phyloP scores from a whole-genome alignment of 2,113 vertebrate genomes.

The Megaceryle maxima region DNA sequence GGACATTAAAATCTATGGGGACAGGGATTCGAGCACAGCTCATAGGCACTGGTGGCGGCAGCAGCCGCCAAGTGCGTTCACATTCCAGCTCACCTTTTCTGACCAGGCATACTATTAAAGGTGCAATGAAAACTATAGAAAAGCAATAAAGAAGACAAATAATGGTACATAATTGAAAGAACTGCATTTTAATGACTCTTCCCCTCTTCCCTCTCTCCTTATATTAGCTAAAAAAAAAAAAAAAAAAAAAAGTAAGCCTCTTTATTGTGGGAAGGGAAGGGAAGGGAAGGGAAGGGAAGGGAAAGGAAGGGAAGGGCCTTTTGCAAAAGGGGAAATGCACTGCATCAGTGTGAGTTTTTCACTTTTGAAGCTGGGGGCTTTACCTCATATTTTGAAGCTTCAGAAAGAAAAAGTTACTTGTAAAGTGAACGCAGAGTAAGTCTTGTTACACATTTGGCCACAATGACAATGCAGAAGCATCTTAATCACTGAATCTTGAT shows the following conservation, averaged over 20 bases:
- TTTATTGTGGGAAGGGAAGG: conserved; percentile 17
- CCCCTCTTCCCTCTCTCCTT: not conserved
- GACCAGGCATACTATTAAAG: conserved; percentile 76
- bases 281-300: not conserved
- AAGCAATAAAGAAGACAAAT: conserved; percentile 79
- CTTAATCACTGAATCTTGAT: not conserved
- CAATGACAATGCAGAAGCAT: not conserved
- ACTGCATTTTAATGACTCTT: conserved; percentile 73
- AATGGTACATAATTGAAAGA: conserved; percentile 57
- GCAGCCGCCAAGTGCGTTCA: conserved; percentile 66
- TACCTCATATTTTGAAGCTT: not conserved
- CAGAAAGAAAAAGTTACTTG: not conserved
- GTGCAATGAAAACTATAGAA: conserved; percentile 70
- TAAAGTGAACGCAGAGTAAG: not conserved
- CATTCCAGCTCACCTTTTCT: conserved; percentile 80
- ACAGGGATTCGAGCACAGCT: conserved; percentile 79
- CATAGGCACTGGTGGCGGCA: conserved; percentile 68
- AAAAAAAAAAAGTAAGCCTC: conserved; percentile 4
- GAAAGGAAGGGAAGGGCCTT: not conserved
- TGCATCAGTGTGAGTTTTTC: not conserved
- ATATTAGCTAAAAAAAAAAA: not conserved
- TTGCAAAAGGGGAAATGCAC: not conserved
- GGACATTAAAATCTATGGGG: conserved; percentile 88
- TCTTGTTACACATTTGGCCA: not conserved
- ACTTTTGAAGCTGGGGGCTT: not conserved